A percentile compares a stretch with the other conserved stretches of the same genome.
Evolutionary conservation across 1,140 invertebrate species (phyloP).

Genomic region (Pemphigus obesinymphae): DNA sequence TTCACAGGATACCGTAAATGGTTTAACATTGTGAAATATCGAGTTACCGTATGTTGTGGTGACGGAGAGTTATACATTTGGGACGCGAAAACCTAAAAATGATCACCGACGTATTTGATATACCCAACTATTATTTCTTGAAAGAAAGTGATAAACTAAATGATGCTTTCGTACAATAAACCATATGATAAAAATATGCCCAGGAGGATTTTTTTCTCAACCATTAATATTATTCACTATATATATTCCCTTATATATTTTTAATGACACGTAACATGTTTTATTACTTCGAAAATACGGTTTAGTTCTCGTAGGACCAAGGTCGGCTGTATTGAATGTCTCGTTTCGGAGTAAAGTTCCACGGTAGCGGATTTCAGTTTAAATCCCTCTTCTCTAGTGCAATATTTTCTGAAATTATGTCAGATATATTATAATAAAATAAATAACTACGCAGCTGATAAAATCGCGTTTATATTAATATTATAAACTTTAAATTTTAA

Average conservation of each 20-base stretch:
- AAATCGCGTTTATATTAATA: too few relatives aligned
- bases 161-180: not conserved
- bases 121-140: not conserved
- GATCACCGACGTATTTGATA: not conserved
- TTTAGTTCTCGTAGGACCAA: not conserved
- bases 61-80: not conserved
- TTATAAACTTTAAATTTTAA: not conserved
- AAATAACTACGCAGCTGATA: too few relatives aligned
- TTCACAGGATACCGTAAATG: not conserved
- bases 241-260: not conserved
- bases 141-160: not conserved
- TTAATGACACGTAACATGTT: conserved; percentile 21
- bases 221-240: not conserved
- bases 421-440: not conserved
- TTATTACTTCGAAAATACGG: conserved; percentile 28
- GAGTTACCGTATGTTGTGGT: not conserved
- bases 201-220: not conserved
- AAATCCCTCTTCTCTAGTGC: not conserved
- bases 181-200: not conserved
- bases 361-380: not conserved
- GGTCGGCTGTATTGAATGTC: conserved; percentile 14
- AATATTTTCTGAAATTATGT: conserved; percentile 17
- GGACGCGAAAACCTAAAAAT: not conserved
- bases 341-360: conserved; percentile 12
- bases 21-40: not conserved